phyloP scores from a whole-genome alignment of 2,888 invertebrate species.

The Aleiodes testaceus region DNA sequence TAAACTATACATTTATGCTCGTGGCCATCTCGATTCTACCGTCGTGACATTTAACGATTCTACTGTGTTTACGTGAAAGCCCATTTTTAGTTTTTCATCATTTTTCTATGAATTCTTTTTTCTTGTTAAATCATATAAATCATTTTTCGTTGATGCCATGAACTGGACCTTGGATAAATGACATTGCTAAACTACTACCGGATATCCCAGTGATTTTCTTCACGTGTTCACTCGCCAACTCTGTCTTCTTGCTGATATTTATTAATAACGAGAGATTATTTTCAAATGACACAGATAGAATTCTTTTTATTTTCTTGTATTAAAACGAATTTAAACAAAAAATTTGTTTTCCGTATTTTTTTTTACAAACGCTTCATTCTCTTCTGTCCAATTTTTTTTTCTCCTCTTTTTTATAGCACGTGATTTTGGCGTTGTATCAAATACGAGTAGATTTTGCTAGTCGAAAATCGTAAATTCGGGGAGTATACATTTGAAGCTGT shows the following conservation, averaged over 20 bases:
- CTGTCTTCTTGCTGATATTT: background rate
- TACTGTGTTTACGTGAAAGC: background rate
- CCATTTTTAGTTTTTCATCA: conserved; percentile 3
- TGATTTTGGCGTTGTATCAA: conserved; percentile 44
- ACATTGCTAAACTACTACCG: conserved; percentile 1
- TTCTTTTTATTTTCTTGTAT: too few relatives aligned
- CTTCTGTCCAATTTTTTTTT: background rate
- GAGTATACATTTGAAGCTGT: background rate
- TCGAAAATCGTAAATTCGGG: conserved; percentile 21
- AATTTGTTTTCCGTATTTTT: conserved; percentile 13
- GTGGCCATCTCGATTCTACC: background rate
- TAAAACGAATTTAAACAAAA: background rate
- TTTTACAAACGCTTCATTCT: background rate
- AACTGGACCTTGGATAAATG: conserved; percentile 1
- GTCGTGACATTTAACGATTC: conserved; percentile 12
- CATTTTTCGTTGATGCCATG: background rate
- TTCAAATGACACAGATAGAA: conserved; percentile 13
- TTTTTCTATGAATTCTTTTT: background rate
- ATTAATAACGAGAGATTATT: conserved; percentile 17
- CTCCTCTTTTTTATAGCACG: conserved; percentile 40
- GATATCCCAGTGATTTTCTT: background rate
- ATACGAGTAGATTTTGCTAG: conserved; percentile 29
- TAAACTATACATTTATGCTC: background rate
- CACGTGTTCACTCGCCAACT: background rate
- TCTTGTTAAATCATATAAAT: background rate